Evolutionary conservation across 2,797 vertebrate genomes (phyloP), one percentile per base, ranked within the genome.

Genomic region (Tenualosa thibaudeaui): DNA sequence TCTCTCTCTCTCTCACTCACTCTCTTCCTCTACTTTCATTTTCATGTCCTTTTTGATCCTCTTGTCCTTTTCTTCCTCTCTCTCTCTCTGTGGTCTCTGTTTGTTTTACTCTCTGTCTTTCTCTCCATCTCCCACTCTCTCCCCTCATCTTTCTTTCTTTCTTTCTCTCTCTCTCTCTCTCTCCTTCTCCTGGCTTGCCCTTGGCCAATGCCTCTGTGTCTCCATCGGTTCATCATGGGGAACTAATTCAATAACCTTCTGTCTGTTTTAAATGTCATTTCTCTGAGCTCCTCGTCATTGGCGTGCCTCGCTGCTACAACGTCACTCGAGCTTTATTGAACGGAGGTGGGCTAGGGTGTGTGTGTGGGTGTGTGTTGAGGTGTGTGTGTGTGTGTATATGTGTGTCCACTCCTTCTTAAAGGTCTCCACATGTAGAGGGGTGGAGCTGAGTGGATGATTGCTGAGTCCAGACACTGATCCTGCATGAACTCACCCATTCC

Each of bases 181-280:
- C 86, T 84, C 7, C 65, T 82, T 86, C 37, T 24, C 84, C 81
- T 58, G 62, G 43, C 49, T 40, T 81, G 78, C 53, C 54, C 83
- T 85, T 86, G 84, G 90, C 90, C 89, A 92, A 84, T 81, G 86
- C 86, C 90, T 92, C 90, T 88, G 90, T 89, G 91, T 92, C 91
- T 88, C 87, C 89, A 90, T 90, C 88, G 87, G 91, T 91, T 94
- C 93, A 94, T 95, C 92, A 93, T 88, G 93, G 90, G 94, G 93
- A 95, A 95, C 93, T 95, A 95, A 95, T 95, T 95, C 93, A 94
- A 92, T 95, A 93, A 94, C 92, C 89, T 92, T 91, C 88, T 87
- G 93, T 91, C 93, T 93, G 91, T 93, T 95, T 95, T 94, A 96
- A 95, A 96, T 95, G 95, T 94, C 94, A 95, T 91, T 93, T 75